Evolutionary conservation across 2,888 invertebrate genomes (phyloP).

Genomic region (Sisyra terminalis): DNA sequence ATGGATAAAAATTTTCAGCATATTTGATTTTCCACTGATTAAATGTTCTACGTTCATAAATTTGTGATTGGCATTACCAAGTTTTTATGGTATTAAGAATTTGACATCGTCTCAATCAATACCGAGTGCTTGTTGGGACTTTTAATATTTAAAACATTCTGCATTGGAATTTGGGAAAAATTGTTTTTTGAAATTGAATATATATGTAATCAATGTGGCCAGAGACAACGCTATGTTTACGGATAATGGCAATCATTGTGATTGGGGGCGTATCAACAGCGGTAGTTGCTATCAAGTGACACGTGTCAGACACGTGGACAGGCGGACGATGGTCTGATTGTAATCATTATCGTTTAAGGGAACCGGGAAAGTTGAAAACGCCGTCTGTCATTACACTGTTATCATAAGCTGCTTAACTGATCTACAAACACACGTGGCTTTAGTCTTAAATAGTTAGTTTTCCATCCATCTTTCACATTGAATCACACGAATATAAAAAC

Average conservation of each 20-base stretch:
- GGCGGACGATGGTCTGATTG: conserved; percentile 5
- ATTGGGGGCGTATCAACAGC: conserved; percentile 4
- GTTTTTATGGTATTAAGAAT: too few species aligned
- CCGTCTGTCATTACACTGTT: conserved; percentile 20
- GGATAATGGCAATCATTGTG: neutral
- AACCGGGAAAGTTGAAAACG: neutral
- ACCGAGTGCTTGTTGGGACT: too few species aligned
- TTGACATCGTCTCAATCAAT: too few species aligned
- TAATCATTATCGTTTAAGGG: conserved; percentile 1
- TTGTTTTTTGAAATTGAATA: too few species aligned
- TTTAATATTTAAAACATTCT: too few species aligned
- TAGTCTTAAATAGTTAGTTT: conserved; percentile 13
- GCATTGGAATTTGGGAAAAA: too few species aligned
- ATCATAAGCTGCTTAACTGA: conserved; percentile 24
- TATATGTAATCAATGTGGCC: too few species aligned
- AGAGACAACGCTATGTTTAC: too few species aligned
- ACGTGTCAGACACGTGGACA: conserved; percentile 17
- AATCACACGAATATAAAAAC: too few species aligned
- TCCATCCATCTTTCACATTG: neutral
- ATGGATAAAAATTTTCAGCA: conserved; percentile 1
- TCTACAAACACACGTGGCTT: conserved; percentile 23
- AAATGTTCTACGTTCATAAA: too few species aligned
- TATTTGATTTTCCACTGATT: too few species aligned
- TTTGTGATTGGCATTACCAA: too few species aligned
- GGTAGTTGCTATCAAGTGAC: conserved; percentile 6